Percentiles rank a stretch among this genome's conserved stretches.
phyloP scores from a whole-genome alignment of 2,113 vertebrate species.

The Sula dactylatra region DNA sequence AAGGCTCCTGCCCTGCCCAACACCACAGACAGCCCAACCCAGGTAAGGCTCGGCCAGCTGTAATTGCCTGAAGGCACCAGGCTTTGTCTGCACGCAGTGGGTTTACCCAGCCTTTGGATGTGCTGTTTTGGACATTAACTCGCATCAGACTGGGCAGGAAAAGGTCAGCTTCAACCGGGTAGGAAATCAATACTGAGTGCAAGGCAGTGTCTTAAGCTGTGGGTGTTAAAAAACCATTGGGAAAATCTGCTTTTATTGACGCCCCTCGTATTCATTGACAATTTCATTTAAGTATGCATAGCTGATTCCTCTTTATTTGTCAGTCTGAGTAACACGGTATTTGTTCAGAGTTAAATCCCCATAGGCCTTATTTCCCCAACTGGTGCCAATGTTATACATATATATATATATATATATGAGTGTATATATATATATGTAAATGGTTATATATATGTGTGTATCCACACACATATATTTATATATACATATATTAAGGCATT shows the following conservation, averaged over 20 bases:
- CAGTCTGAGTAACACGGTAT: not conserved
- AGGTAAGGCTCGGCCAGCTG: not conserved
- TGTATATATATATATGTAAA: not conserved
- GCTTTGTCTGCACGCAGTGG: not conserved
- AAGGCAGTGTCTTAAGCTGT: not conserved
- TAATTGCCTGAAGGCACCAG: not conserved
- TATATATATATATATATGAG: too few relatives aligned
- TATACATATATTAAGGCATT: not conserved
- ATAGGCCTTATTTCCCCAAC: not conserved
- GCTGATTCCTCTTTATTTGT: not conserved
- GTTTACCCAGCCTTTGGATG: not conserved
- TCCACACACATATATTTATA: not conserved
- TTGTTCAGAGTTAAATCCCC: not conserved
- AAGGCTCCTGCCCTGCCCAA: not conserved
- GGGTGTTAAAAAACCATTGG: not conserved
- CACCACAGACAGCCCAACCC: accelerated
- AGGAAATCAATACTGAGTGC: not conserved
- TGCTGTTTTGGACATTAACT: not conserved
- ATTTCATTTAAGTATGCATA: not conserved
- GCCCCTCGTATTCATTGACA: not conserved
- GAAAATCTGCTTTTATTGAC: not conserved
- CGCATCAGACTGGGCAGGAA: not conserved
- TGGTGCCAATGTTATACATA: not conserved
- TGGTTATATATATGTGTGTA: too few relatives aligned
- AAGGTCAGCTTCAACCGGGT: not conserved